These are phyloP conservation scores for Cotesia chilonis DNA, from an alignment of 1,140 invertebrate species.

Conservation along the genomic window DNA sequence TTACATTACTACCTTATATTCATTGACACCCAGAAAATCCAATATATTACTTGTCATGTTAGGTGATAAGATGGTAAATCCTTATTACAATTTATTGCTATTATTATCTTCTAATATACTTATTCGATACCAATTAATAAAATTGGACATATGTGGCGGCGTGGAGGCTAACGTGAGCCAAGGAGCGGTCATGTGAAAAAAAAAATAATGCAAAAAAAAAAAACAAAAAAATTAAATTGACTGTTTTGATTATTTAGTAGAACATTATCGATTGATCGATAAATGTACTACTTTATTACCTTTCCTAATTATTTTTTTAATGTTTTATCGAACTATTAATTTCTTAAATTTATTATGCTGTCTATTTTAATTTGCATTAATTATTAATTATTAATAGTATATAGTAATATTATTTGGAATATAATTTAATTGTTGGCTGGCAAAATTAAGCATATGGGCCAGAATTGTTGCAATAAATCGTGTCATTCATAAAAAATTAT, in stretches of 20 bases:
- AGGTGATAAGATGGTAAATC: conserved; percentile 61
- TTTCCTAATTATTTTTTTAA: background rate
- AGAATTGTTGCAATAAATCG: conserved; percentile 17
- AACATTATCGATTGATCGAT: conserved; percentile 23
- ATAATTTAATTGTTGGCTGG: background rate
- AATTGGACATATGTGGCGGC: conserved; percentile 43
- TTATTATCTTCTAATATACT: conserved; percentile 56
- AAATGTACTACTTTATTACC: conserved; percentile 14
- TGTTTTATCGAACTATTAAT: background rate
- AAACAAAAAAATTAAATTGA: conserved; percentile 28
- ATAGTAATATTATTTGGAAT: too few species aligned
- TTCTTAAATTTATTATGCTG: background rate
- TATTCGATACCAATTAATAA: conserved; percentile 56
- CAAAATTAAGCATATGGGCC: background rate
- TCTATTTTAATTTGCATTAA: too few species aligned
- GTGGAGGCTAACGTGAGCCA: conserved; percentile 40
- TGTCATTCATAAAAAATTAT: background rate
- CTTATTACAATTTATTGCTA: conserved; percentile 61
- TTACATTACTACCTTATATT: conserved; percentile 58
- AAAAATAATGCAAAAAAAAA: conserved; percentile 13
- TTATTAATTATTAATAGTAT: too few species aligned
- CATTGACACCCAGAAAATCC: conserved; percentile 52
- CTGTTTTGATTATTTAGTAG: conserved; percentile 13
- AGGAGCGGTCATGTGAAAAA: conserved; percentile 34
- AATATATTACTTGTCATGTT: conserved; percentile 62